Evolutionary conservation across 2,797 vertebrate genomes (phyloP).

Genomic region (Morelia viridis): DNA sequence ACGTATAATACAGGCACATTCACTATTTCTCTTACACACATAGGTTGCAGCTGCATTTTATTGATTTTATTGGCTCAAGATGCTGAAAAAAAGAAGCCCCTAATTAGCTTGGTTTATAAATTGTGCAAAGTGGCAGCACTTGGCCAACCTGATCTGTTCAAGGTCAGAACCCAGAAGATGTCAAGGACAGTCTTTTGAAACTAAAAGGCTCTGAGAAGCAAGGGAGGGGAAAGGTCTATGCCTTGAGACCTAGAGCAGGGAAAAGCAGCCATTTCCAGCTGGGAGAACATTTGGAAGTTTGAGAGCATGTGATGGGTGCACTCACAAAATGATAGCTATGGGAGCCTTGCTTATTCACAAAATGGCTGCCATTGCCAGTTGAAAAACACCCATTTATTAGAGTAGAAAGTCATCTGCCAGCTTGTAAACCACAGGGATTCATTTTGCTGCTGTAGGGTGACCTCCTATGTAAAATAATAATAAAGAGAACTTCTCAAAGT

Average conservation of each 20-base stretch:
- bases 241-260: neutral
- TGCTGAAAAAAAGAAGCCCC: constrained; percentile 19
- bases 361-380: neutral
- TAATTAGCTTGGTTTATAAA: constrained; percentile 18
- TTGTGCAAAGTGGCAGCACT: neutral
- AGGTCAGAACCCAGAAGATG: neutral
- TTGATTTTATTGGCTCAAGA: constrained; percentile 40
- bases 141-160: neutral
- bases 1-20: neutral
- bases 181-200: neutral
- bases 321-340: neutral
- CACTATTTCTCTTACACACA: neutral
- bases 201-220: neutral
- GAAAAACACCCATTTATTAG: neutral
- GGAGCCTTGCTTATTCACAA: neutral
- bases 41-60: constrained; percentile 10
- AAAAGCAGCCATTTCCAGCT: neutral
- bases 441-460: neutral
- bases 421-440: neutral
- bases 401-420: neutral
- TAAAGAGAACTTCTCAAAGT: neutral
- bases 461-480: neutral
- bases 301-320: neutral
- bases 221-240: neutral
- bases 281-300: neutral